Conservation (phyloP, 1,140 invertebrate species). For the Stegodyphus mimosarum region DNA sequence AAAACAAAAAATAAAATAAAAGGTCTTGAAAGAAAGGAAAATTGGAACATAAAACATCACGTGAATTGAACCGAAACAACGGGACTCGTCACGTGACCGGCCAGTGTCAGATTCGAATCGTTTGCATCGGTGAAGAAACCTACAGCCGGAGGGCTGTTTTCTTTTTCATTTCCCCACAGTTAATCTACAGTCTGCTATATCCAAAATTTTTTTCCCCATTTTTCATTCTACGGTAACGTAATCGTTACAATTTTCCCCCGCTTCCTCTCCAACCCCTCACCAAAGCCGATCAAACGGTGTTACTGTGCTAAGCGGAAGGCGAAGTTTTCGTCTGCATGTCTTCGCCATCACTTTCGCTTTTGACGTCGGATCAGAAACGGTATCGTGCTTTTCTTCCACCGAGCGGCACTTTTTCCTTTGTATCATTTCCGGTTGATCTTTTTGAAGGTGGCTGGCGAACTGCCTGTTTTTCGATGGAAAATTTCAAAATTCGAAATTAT, state of each 20-base stretch:
- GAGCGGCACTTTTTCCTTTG: neutral
- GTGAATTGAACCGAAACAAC: slow-evolving; percentile 13
- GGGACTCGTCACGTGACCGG: slow-evolving; percentile 32
- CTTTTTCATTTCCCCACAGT: neutral
- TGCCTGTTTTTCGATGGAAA: too few species aligned
- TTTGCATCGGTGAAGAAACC: slow-evolving; percentile 1
- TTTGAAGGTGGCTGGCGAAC: too few species aligned
- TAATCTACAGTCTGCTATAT: too few species aligned
- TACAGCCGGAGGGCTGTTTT: slow-evolving; percentile 22
- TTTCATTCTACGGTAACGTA: neutral
- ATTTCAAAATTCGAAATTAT: too few species aligned
- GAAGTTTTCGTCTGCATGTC: slow-evolving; percentile 8
- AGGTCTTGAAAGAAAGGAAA: too few species aligned
- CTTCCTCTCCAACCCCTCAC: neutral
- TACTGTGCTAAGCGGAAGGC: slow-evolving; percentile 56
- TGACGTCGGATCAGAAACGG: neutral
- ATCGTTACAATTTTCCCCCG: slow-evolving; percentile 43
- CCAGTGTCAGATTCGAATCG: slow-evolving; percentile 38
- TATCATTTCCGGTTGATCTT: neutral
- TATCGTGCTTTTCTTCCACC: neutral
- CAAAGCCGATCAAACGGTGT: slow-evolving; percentile 25
- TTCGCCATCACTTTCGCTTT: slow-evolving; percentile 33
- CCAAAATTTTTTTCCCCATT: neutral
- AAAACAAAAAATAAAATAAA: too few species aligned
- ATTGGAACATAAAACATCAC: too few species aligned